Conservation (phyloP, 1,140 invertebrate genomes). For the Zaprionus davidi region DNA sequence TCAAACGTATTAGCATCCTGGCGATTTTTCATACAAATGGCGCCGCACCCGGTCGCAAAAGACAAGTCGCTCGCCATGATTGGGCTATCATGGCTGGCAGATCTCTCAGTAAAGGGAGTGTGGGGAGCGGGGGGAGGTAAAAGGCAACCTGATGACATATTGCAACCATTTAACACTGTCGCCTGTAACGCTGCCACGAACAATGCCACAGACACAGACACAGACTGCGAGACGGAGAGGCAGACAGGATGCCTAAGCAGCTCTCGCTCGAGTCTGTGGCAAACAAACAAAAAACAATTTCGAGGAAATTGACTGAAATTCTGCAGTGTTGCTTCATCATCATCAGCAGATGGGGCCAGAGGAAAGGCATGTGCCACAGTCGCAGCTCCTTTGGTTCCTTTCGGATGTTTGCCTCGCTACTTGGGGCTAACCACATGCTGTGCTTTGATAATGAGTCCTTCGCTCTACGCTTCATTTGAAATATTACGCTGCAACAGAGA, state of each 20-base stretch:
- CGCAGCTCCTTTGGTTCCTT: conserved; percentile 42
- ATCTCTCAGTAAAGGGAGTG: conserved; percentile 10
- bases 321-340: conserved; percentile 82
- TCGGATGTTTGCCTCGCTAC: conserved; percentile 60
- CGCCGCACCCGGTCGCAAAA: conserved; percentile 53
- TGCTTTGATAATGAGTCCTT: conserved; percentile 80
- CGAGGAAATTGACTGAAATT: conserved; percentile 82
- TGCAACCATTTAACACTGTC: conserved; percentile 84
- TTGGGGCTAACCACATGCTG: conserved; percentile 80
- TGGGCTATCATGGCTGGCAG: conserved; percentile 76
- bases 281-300: conserved; percentile 82
- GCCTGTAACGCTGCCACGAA: conserved; percentile 71
- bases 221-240: conserved; percentile 17
- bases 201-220: conserved; percentile 51
- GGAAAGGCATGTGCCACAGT: conserved; percentile 48
- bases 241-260: conserved; percentile 69
- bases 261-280: conserved; percentile 59
- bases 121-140: conserved; percentile 8
- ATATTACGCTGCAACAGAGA: conserved; percentile 72
- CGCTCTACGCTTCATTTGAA: conserved; percentile 75
- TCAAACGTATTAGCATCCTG: conserved; percentile 84
- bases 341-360: background rate
- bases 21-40: conserved; percentile 84
- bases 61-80: conserved; percentile 53
- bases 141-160: conserved; percentile 80